These are phyloP conservation scores for Hypomesus transpacificus DNA, from an alignment of 2,113 vertebrate genomes.

Conservation along the genomic window DNA sequence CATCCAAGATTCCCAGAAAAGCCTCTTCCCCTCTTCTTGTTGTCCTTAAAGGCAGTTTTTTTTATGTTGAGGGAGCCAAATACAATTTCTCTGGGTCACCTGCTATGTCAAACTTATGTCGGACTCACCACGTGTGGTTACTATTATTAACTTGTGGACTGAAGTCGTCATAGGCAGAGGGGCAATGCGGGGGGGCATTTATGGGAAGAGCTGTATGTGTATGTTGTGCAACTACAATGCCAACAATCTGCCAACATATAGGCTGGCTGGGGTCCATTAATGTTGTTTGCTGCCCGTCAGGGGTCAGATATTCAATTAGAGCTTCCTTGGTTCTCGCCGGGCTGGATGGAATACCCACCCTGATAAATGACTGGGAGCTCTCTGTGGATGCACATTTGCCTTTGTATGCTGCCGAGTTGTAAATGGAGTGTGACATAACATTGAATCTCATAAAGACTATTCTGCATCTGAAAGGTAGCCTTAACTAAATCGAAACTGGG, in stretches of 20 bases:
- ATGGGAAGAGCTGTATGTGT: conserved; percentile 15
- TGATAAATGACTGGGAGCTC: conserved; percentile 22
- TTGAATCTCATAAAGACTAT: too few relatives aligned
- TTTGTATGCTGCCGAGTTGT: neutral
- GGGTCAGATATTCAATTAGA: conserved; percentile 46
- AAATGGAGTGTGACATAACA: too few relatives aligned
- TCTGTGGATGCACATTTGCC: too few relatives aligned
- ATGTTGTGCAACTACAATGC: conserved; percentile 15
- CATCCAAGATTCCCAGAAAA: too few relatives aligned
- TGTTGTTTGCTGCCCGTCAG: conserved; percentile 28
- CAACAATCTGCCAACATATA: conserved; percentile 14
- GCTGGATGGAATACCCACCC: conserved; percentile 13
- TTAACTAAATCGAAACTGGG: too few relatives aligned
- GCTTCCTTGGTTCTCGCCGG: conserved; percentile 12
- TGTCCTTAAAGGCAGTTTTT: too few relatives aligned
- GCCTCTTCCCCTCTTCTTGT: too few relatives aligned
- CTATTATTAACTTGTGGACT: conserved; percentile 37
- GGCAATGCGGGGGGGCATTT: conserved; percentile 21
- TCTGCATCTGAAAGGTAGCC: too few relatives aligned
- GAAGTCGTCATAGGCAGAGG: conserved; percentile 13
- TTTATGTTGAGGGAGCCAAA: conserved; percentile 4
- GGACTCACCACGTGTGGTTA: conserved; percentile 5
- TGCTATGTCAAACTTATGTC: conserved; percentile 34
- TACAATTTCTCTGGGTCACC: conserved; percentile 34
- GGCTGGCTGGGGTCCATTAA: conserved; percentile 16